Conservation (phyloP, 30 jellyfish, hydroid and myxozoan genomes). For the Aurelia coerulea region DNA sequence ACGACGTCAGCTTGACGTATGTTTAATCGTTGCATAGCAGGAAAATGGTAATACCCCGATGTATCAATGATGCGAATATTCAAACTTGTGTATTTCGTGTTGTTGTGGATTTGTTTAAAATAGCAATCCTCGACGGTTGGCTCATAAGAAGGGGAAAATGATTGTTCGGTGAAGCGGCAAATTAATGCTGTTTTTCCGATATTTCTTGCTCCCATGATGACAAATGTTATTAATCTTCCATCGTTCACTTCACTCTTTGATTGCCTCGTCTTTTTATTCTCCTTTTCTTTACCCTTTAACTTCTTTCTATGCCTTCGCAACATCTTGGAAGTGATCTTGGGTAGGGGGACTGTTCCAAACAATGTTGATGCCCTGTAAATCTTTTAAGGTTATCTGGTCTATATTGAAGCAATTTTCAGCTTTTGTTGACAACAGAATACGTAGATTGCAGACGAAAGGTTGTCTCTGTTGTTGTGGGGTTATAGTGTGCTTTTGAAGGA, state of each 20-base stretch:
- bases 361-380: too few relatives aligned
- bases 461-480: too few relatives aligned
- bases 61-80: constrained; percentile 42
- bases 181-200: constrained; percentile 54
- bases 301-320: neutral
- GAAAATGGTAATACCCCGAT: constrained; percentile 55
- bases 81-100: neutral
- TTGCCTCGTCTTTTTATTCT: neutral
- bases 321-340: too few relatives aligned
- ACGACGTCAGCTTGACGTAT: constrained; percentile 45
- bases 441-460: too few relatives aligned
- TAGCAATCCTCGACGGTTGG: constrained; percentile 63
- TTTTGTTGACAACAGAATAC: too few relatives aligned
- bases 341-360: too few relatives aligned
- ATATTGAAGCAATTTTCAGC: too few relatives aligned
- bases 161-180: constrained; percentile 15
- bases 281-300: neutral
- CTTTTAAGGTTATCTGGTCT: too few relatives aligned
- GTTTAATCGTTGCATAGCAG: constrained; percentile 65
- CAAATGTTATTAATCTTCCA: constrained; percentile 26
- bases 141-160: constrained; percentile 22
- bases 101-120: constrained; percentile 12
- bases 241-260: neutral
- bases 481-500: too few relatives aligned
- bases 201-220: constrained; percentile 28